phyloP scores from a whole-genome alignment of 2,888 invertebrate species.

The Synanthedon vespiformis region DNA sequence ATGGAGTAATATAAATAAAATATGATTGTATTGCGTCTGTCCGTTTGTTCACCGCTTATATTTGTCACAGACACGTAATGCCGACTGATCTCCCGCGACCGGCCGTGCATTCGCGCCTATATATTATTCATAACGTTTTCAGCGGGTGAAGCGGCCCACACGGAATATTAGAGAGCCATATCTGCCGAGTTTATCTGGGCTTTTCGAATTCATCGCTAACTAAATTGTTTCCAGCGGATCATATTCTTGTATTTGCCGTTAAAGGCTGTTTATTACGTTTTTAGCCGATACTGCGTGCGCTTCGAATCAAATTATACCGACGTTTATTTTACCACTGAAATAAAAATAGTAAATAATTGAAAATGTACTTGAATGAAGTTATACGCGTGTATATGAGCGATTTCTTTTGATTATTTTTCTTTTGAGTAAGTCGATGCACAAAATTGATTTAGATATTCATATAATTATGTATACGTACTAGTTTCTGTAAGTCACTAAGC shows the following conservation, averaged over 20 bases:
- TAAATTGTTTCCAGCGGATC: slow-evolving; percentile 49
- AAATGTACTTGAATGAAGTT: too few relatives aligned
- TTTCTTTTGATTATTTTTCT: too few relatives aligned
- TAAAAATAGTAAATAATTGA: too few relatives aligned
- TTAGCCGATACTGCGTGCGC: not conserved
- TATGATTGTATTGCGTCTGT: slow-evolving; percentile 16
- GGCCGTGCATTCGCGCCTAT: slow-evolving; percentile 35
- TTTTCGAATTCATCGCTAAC: slow-evolving; percentile 57
- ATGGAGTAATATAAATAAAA: slow-evolving; percentile 7
- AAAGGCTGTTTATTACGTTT: not conserved
- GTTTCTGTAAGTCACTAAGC: too few relatives aligned
- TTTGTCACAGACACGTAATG: slow-evolving; percentile 32
- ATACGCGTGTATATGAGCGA: too few relatives aligned
- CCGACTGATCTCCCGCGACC: slow-evolving; percentile 34
- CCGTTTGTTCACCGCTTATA: slow-evolving; percentile 25
- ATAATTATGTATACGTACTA: too few relatives aligned
- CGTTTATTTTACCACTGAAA: too few relatives aligned
- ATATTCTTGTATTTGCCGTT: slow-evolving; percentile 8
- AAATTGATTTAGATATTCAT: too few relatives aligned
- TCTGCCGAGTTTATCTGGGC: slow-evolving; percentile 40
- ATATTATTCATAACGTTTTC: slow-evolving; percentile 65
- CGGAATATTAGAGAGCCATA: slow-evolving; percentile 62
- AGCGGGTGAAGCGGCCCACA: slow-evolving; percentile 49
- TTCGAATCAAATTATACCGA: not conserved
- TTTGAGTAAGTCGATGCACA: too few relatives aligned